These are phyloP conservation scores for Dermatemys mawii DNA, from an alignment of 2,113 vertebrate genomes.

Conservation along the genomic window DNA sequence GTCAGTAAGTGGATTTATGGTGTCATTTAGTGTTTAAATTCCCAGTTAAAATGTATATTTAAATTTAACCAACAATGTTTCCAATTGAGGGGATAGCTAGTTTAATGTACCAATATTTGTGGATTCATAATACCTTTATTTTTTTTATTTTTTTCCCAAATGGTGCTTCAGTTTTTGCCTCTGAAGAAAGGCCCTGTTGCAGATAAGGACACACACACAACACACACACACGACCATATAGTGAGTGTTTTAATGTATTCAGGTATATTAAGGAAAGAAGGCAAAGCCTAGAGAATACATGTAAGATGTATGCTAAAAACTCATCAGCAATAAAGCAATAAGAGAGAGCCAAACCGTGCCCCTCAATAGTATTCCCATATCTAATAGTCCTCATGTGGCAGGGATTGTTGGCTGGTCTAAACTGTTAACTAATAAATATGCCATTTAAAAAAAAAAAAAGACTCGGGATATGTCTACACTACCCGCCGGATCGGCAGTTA, in stretches of 20 bases:
- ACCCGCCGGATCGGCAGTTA: too few relatives aligned
- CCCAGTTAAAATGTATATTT: background rate
- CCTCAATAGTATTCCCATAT: background rate
- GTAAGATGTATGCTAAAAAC: background rate
- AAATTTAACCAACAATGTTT: background rate
- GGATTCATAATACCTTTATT: accelerated
- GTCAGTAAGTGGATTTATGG: background rate
- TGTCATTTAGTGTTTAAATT: background rate
- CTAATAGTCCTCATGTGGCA: background rate
- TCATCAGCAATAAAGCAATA: background rate
- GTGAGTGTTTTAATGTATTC: background rate
- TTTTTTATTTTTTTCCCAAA: too few relatives aligned
- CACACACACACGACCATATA: too few relatives aligned
- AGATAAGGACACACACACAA: too few relatives aligned
- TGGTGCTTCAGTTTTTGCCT: background rate
- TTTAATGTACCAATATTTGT: background rate
- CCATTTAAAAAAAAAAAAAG: background rate
- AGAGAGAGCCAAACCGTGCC: background rate
- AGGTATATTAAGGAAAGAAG: background rate
- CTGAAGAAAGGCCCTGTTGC: background rate
- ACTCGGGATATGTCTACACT: too few relatives aligned
- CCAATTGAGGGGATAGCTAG: background rate
- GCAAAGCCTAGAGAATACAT: background rate
- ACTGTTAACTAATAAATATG: background rate
- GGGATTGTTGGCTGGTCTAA: background rate